Evolutionary conservation across 2,113 vertebrate species (phyloP).

Genomic region (Mesembrinibis cayennensis): DNA sequence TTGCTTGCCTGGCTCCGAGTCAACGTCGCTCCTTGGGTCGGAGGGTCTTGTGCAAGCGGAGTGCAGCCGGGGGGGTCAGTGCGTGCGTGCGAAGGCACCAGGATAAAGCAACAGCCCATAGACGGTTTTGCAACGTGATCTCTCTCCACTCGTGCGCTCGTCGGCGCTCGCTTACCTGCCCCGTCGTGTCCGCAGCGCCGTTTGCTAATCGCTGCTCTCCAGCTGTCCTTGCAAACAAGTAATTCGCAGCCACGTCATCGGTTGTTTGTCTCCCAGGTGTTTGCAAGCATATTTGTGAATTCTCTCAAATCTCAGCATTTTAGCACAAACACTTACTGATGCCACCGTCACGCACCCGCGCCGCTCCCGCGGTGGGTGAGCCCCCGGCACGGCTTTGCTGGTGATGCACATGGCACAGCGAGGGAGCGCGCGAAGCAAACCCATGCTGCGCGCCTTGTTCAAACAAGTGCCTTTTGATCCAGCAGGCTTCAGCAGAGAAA

Average conservation of each 20-base stretch:
- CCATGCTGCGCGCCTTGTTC: rapidly evolving
- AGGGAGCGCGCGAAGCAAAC: rapidly evolving
- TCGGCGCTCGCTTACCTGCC: neutral
- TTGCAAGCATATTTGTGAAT: rapidly evolving
- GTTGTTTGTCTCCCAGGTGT: neutral
- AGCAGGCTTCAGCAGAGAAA: neutral
- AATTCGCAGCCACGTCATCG: rapidly evolving
- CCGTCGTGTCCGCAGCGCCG: rapidly evolving
- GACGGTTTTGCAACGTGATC: rapidly evolving
- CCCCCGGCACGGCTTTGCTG: rapidly evolving
- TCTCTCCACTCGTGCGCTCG: rapidly evolving
- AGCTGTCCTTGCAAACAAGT: rapidly evolving
- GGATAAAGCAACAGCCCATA: rapidly evolving
- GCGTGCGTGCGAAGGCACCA: rapidly evolving
- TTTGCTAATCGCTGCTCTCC: neutral
- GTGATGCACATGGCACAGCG: rapidly evolving
- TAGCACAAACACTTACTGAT: rapidly evolving
- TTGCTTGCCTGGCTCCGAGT: neutral
- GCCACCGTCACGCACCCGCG: rapidly evolving
- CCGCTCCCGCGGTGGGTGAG: neutral
- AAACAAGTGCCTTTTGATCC: neutral
- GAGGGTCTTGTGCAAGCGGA: neutral
- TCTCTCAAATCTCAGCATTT: neutral
- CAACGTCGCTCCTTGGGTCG: neutral
- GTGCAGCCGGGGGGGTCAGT: rapidly evolving